These are phyloP conservation scores for Montipora foliosa DNA, from an alignment of 64 coral and sea anemone species.

Conservation along the genomic window DNA sequence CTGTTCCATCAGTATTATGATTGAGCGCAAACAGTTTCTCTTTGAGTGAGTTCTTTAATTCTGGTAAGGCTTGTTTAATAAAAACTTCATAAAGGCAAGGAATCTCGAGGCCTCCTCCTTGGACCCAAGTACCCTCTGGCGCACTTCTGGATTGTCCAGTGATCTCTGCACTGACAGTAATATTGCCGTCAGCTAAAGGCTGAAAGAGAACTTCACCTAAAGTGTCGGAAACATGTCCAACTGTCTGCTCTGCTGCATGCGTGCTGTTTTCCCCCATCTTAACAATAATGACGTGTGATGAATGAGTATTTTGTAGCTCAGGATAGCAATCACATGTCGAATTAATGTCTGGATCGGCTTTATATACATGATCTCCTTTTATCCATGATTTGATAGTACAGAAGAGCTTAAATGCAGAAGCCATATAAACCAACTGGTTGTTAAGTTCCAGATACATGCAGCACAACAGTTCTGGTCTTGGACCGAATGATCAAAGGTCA, in stretches of 20 bases:
- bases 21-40: slow-evolving; percentile 50
- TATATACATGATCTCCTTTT: slow-evolving; percentile 36
- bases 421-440: slow-evolving; percentile 14
- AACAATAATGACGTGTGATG: no score
- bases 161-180: slow-evolving; percentile 19
- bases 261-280: no score
- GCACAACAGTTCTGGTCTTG: background rate
- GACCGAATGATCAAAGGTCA: background rate
- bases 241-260: no score
- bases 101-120: slow-evolving; percentile 38
- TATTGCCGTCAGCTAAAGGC: slow-evolving; percentile 34
- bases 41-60: slow-evolving; percentile 31
- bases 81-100: slow-evolving; percentile 25
- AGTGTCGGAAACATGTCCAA: no score
- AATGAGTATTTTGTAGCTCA: no score
- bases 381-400: slow-evolving; percentile 23
- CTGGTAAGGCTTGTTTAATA: slow-evolving; percentile 1
- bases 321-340: no score
- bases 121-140: slow-evolving; percentile 39
- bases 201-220: background rate
- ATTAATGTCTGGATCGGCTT: no score
- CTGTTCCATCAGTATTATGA: slow-evolving; percentile 32
- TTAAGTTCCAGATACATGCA: background rate
- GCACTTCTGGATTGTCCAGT: slow-evolving; percentile 61
- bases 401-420: slow-evolving; percentile 41